A percentile compares a stretch with the other conserved stretches of the same genome.
phyloP scores from a whole-genome alignment of 2,888 invertebrate genomes.

The Plebejus argus region DNA sequence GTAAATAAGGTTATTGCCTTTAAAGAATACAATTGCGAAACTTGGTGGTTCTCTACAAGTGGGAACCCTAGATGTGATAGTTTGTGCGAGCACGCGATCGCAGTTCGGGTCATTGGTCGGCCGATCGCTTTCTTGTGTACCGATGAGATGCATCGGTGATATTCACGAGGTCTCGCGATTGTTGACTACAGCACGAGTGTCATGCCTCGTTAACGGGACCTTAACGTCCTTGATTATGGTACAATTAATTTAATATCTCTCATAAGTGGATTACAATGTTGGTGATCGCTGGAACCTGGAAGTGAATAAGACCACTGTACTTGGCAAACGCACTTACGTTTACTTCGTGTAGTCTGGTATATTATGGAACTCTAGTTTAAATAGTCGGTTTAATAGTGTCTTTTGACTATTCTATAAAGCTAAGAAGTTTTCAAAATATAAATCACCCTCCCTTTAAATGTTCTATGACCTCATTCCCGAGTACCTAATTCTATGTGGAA shows the following conservation, averaged over 20 bases:
- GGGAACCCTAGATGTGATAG: slow-evolving; percentile 42
- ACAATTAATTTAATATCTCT: neutral
- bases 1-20: neutral
- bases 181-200: slow-evolving; percentile 31
- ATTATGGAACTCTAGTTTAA: neutral
- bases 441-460: no score
- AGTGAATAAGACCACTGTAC: neutral
- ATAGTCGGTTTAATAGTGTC: no score
- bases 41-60: slow-evolving; percentile 52
- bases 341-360: neutral
- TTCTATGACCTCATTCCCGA: neutral
- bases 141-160: slow-evolving; percentile 12
- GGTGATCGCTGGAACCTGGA: neutral
- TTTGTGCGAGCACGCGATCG: slow-evolving; percentile 70
- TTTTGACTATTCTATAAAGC: no score
- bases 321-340: neutral
- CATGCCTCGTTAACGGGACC: slow-evolving; percentile 17
- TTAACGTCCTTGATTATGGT: slow-evolving; percentile 3
- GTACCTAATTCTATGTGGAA: neutral
- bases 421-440: no score
- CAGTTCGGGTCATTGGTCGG: slow-evolving; percentile 49
- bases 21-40: neutral
- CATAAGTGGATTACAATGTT: neutral
- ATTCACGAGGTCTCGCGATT: slow-evolving; percentile 29
- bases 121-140: slow-evolving; percentile 60